These are phyloP conservation scores for Eupelmus urozonus DNA, from an alignment of 2,888 invertebrate genomes.

Conservation along the genomic window DNA sequence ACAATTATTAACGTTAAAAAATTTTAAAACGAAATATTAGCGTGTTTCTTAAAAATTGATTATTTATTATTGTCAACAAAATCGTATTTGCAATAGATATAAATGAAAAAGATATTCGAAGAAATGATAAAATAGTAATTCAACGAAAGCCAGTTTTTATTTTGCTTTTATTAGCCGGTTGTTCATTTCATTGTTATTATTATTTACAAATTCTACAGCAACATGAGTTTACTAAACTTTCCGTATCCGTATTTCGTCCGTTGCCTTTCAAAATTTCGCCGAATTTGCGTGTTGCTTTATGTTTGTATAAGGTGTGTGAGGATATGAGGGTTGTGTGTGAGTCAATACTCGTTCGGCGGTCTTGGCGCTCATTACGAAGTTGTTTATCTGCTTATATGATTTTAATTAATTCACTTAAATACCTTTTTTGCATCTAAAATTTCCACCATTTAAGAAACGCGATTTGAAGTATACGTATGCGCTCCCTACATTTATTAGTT, in stretches of 20 bases:
- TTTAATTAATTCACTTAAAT: neutral
- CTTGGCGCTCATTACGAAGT: neutral
- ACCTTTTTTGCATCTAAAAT: neutral
- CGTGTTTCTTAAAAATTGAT: neutral
- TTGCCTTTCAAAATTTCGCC: no score
- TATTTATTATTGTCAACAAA: constrained; percentile 24
- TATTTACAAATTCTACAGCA: constrained; percentile 28
- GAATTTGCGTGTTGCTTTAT: no score
- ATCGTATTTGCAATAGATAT: neutral
- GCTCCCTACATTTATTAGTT: constrained; percentile 15
- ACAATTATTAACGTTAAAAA: neutral
- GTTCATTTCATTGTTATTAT: neutral
- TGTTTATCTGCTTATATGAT: neutral
- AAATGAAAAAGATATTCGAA: neutral
- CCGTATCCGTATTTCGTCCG: no score
- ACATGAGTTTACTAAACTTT: neutral
- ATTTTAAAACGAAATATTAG: neutral
- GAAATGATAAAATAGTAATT: neutral
- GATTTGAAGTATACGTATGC: constrained; percentile 4
- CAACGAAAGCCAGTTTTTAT: neutral
- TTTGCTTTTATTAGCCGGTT: neutral
- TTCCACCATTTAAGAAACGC: constrained; percentile 14
- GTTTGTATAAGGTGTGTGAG: no score
- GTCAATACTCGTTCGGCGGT: no score
- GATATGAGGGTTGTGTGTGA: no score